Conservation (phyloP, 2,113 vertebrate species). For the Dromaius novaehollandiae region DNA sequence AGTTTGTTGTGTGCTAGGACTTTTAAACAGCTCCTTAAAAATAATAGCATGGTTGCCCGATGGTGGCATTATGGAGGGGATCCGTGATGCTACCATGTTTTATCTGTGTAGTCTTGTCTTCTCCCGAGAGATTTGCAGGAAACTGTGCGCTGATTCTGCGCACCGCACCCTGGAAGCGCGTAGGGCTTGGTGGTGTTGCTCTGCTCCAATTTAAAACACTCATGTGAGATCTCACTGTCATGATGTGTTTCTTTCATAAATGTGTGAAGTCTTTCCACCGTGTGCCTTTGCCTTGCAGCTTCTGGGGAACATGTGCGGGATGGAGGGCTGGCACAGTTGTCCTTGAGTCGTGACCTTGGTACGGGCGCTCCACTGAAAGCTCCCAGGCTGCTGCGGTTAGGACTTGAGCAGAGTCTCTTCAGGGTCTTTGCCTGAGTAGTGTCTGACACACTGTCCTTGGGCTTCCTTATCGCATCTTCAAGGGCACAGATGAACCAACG, state of each 20-base stretch:
- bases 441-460: neutral
- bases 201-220: neutral
- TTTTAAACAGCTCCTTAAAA: neutral
- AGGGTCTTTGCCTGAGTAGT: neutral
- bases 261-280: neutral
- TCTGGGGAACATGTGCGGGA: neutral
- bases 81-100: neutral
- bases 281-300: neutral
- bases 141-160: neutral
- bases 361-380: neutral
- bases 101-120: neutral
- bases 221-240: rapidly evolving
- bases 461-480: neutral
- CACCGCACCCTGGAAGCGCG: rapidly evolving
- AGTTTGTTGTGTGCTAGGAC: neutral
- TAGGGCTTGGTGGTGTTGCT: neutral
- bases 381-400: neutral
- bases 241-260: rapidly evolving
- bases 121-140: neutral
- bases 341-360: constrained; percentile 31
- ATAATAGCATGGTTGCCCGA: neutral
- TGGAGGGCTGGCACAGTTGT: neutral
- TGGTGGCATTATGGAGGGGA: neutral
- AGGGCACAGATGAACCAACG: neutral
- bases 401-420: neutral